A percentile compares a stretch with the other conserved stretches of the same genome.
phyloP scores from a whole-genome alignment of 30 jellyfish, hydroid and myxozoan genomes.

The Cassiopea andromeda region DNA sequence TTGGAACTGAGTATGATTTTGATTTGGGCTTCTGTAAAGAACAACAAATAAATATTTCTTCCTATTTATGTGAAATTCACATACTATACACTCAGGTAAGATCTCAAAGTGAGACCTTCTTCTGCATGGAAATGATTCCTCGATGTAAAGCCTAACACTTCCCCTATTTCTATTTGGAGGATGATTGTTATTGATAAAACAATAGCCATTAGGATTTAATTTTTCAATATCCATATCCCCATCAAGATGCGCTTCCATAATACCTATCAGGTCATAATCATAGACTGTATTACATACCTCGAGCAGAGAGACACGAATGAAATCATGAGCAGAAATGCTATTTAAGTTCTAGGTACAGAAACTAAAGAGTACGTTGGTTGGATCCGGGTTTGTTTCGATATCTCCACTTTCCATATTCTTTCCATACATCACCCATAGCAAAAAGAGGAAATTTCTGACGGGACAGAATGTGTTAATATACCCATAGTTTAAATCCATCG shows the following conservation, averaged over 20 bases:
- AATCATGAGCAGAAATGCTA: slow-evolving; percentile 1
- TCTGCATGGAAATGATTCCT: neutral
- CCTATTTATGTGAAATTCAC: slow-evolving; percentile 1
- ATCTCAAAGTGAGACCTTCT: neutral
- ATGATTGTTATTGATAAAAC: neutral
- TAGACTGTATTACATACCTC: neutral
- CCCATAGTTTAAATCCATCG: neutral
- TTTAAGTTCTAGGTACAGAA: slow-evolving; percentile 5
- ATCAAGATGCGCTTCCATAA: neutral
- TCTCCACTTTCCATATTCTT: neutral
- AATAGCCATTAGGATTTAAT: neutral
- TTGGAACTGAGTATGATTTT: neutral
- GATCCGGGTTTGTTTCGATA: neutral
- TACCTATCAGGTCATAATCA: neutral
- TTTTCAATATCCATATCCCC: slow-evolving; percentile 7
- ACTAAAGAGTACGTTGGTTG: neutral
- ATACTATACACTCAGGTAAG: slow-evolving; percentile 3
- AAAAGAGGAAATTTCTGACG: neutral
- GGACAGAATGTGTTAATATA: neutral
- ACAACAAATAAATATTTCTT: neutral
- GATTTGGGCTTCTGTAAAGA: neutral
- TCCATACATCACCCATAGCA: neutral
- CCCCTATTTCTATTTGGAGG: slow-evolving; percentile 7
- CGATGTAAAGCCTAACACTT: slow-evolving; percentile 3
- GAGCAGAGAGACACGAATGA: neutral